Evolutionary conservation across 2,113 vertebrate species (phyloP).

Genomic region (Corydoras sp.): DNA sequence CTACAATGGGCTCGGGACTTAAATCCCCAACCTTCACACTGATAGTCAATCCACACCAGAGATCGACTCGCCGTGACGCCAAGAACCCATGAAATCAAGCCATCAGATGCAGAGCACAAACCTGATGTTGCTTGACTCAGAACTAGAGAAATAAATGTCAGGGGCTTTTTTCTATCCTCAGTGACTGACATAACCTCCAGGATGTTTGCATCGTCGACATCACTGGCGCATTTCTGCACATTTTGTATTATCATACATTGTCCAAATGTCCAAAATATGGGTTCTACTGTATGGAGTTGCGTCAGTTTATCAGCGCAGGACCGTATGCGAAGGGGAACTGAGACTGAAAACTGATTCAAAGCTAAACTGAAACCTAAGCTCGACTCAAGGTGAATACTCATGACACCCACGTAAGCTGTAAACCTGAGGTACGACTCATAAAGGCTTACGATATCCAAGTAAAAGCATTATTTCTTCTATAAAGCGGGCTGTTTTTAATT

Average conservation of each 20-base stretch:
- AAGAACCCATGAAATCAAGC: constrained; percentile 30
- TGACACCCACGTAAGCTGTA: not conserved
- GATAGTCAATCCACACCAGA: too few species aligned
- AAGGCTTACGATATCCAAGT: not conserved
- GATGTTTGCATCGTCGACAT: not conserved
- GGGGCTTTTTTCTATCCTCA: constrained; percentile 23
- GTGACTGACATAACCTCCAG: constrained; percentile 10
- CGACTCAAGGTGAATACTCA: not conserved
- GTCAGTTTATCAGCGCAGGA: not conserved
- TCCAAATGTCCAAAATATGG: not conserved
- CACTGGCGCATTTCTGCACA: not conserved
- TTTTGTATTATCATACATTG: not conserved
- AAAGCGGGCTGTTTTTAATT: too few species aligned
- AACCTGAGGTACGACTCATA: not conserved
- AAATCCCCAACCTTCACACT: too few species aligned
- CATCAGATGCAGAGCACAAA: constrained; percentile 22
- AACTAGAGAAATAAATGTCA: constrained; percentile 45
- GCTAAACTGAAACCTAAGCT: constrained; percentile 14
- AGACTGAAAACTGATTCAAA: constrained; percentile 20
- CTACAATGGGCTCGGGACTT: too few species aligned
- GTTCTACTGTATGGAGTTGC: not conserved
- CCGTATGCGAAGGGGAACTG: constrained; percentile 25
- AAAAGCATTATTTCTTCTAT: too few species aligned
- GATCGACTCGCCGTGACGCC: not conserved
- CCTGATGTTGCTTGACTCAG: constrained; percentile 45